Evolutionary conservation across 1,140 invertebrate species (phyloP).

Genomic region (Halyomorpha halys): DNA sequence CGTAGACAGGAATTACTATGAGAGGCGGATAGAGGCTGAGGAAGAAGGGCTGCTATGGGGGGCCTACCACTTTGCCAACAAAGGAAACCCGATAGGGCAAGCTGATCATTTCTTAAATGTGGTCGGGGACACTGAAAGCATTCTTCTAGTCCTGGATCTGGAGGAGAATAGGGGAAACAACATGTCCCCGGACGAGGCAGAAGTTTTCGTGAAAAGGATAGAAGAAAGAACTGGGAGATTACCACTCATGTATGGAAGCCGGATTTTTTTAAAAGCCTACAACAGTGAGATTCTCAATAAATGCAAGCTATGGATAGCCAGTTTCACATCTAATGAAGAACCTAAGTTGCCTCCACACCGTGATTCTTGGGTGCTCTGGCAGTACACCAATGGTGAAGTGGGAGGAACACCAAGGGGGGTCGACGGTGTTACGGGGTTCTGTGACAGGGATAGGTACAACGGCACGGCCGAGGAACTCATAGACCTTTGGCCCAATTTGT

Average conservation of each 20-base stretch:
- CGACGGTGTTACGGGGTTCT: neutral
- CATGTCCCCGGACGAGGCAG: conserved; percentile 4
- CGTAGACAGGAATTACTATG: conserved; percentile 5
- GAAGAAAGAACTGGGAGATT: conserved; percentile 13
- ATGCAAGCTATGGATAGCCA: conserved; percentile 21
- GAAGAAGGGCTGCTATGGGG: conserved; percentile 24
- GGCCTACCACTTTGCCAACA: conserved; percentile 22
- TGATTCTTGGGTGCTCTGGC: conserved; percentile 23
- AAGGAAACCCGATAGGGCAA: neutral
- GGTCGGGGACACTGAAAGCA: neutral
- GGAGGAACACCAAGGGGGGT: neutral
- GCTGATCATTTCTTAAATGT: conserved; percentile 17
- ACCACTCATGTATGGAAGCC: conserved; percentile 22
- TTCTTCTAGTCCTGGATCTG: conserved; percentile 3
- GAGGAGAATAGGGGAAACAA: neutral
- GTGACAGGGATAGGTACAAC: conserved; percentile 11
- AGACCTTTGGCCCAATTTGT: neutral
- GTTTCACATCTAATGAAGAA: neutral
- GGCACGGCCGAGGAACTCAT: neutral
- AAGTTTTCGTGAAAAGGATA: conserved; percentile 20
- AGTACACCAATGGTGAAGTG: conserved; percentile 18
- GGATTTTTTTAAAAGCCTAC: neutral
- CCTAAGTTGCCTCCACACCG: conserved; percentile 18
- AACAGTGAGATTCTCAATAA: conserved; percentile 7
- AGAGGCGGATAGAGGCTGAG: conserved; percentile 6